phyloP scores from a whole-genome alignment of 2,113 vertebrate genomes.

The Cairina moschata region DNA sequence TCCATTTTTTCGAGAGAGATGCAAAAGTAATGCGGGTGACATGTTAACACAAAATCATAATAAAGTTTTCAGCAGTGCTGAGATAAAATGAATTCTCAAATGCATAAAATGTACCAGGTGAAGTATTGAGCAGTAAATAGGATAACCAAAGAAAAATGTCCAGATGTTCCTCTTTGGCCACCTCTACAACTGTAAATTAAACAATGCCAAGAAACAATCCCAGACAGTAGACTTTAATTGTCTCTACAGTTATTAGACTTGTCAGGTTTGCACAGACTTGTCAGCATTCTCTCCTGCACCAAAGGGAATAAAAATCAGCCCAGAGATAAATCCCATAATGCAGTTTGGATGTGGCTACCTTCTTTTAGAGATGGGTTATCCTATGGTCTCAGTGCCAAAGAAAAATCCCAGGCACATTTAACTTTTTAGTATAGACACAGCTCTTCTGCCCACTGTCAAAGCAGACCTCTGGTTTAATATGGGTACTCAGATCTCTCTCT shows the following conservation, averaged over 20 bases:
- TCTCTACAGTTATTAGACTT: background rate
- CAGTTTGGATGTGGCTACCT: background rate
- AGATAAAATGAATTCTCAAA: background rate
- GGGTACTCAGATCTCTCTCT: background rate
- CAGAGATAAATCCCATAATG: background rate
- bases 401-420: background rate
- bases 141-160: background rate
- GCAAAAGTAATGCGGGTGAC: background rate
- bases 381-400: background rate
- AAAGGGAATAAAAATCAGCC: background rate
- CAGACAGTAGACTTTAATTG: background rate
- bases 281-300: background rate
- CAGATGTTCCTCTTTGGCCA: background rate
- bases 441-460: background rate
- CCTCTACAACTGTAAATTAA: background rate
- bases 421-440: background rate
- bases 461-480: background rate
- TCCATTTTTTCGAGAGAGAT: background rate
- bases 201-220: background rate
- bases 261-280: background rate
- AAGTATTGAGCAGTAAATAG: background rate
- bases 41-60: background rate
- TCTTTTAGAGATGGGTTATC: background rate
- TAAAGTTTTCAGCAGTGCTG: background rate
- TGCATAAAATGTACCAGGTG: background rate